Conservation (phyloP, 1,140 invertebrate genomes). For the Triops cancriformis region DNA sequence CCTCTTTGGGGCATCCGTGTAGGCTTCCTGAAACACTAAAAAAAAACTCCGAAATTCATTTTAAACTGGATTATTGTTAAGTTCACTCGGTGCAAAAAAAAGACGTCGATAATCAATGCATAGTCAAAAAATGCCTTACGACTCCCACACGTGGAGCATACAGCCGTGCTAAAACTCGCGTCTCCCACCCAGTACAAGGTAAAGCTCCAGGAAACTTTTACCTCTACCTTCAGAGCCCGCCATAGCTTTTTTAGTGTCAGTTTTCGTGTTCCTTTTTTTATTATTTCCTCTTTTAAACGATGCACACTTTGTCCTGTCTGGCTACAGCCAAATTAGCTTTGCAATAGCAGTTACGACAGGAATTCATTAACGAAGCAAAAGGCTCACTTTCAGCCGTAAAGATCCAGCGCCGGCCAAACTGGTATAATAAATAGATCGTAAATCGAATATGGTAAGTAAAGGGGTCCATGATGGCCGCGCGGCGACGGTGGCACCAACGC, state of each 20-base stretch:
- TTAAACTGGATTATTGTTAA: not conserved
- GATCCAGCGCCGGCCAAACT: not conserved
- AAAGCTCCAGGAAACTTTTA: not conserved
- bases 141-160: constrained; percentile 12
- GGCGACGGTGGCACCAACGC: not conserved
- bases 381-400: constrained; percentile 1
- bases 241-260: not conserved
- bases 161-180: constrained; percentile 9
- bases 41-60: not conserved
- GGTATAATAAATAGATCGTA: constrained; percentile 11
- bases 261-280: constrained; percentile 3
- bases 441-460: constrained; percentile 14
- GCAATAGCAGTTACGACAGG: not conserved
- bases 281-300: not conserved
- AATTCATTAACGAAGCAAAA: constrained; percentile 5
- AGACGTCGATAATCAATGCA: not conserved
- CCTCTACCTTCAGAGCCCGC: not conserved
- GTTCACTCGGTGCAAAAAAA: not conserved
- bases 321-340: not conserved
- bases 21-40: not conserved
- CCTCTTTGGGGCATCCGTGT: not conserved
- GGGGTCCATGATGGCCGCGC: not conserved
- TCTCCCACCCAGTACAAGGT: constrained; percentile 9
- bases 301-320: not conserved
- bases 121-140: constrained; percentile 11